These are phyloP conservation scores for Cyprinodon tularosa DNA, from an alignment of 2,113 vertebrate species.

Conservation along the genomic window DNA sequence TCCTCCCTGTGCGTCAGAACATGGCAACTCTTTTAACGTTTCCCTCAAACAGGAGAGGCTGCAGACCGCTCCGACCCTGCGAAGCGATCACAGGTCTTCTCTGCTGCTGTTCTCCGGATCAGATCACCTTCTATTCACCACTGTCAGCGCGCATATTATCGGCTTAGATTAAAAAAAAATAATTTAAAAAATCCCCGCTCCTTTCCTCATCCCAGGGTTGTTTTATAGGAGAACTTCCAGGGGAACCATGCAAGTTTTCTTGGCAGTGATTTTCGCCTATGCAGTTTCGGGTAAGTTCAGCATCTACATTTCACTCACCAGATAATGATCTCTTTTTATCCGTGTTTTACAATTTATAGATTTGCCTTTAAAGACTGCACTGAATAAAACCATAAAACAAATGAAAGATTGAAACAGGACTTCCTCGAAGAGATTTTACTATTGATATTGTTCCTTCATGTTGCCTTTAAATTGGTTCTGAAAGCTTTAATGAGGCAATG, in stretches of 20 bases:
- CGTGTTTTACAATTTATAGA: background rate
- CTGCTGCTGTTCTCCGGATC: background rate
- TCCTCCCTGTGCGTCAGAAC: slow-evolving; percentile 47
- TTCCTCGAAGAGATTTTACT: background rate
- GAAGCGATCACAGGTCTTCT: background rate
- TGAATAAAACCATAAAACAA: background rate
- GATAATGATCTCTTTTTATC: background rate
- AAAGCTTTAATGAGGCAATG: background rate
- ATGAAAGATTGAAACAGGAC: background rate
- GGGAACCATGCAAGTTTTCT: slow-evolving; percentile 54
- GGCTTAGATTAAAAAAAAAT: background rate
- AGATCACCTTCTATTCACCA: no score
- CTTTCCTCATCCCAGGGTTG: background rate
- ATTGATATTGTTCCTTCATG: background rate
- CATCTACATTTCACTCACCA: background rate
- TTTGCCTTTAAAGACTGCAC: background rate
- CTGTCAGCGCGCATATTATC: background rate
- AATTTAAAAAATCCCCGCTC: background rate
- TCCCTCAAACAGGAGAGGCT: background rate
- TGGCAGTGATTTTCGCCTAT: slow-evolving; percentile 48
- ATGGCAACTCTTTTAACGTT: slow-evolving; percentile 19
- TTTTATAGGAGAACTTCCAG: slow-evolving; percentile 4
- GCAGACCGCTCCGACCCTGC: slow-evolving; percentile 23
- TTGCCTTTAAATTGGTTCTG: background rate
- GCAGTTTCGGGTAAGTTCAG: slow-evolving; percentile 65